phyloP scores from a whole-genome alignment of 2,797 vertebrate genomes.

The Falco berigora region DNA sequence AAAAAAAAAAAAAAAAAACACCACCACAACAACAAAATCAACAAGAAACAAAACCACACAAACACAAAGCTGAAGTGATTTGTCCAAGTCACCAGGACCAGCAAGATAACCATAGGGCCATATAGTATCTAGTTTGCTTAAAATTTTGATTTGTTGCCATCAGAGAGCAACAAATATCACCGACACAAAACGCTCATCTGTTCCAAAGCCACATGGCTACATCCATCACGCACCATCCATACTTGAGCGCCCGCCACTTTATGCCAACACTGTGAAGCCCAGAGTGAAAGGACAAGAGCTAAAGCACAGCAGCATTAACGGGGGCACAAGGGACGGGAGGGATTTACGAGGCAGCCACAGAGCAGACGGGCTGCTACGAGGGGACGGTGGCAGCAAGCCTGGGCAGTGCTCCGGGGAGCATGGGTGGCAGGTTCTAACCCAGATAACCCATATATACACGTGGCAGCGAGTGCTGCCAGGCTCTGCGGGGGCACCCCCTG shows the following conservation, averaged over 20 bases:
- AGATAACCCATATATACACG: rapidly evolving
- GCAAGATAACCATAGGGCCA: not conserved
- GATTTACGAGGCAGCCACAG: not conserved
- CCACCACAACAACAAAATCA: not conserved
- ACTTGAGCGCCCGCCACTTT: rapidly evolving
- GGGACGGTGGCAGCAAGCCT: not conserved
- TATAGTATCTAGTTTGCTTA: not conserved
- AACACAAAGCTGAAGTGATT: constrained; percentile 22
- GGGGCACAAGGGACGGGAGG: not conserved
- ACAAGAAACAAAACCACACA: not conserved
- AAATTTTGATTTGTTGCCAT: not conserved
- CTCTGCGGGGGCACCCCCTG: not conserved
- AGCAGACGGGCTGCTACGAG: not conserved
- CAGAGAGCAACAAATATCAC: not conserved
- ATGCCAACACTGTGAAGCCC: not conserved
- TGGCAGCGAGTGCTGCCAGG: rapidly evolving
- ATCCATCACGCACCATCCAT: rapidly evolving
- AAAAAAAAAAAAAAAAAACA: not conserved
- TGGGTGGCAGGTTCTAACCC: not conserved
- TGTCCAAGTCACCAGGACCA: not conserved
- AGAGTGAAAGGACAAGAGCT: not conserved
- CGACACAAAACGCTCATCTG: not conserved
- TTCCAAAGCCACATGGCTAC: rapidly evolving
- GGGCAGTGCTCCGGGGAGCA: rapidly evolving
- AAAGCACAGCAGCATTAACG: not conserved